These are phyloP conservation scores for Apis laboriosa DNA, from an alignment of 1,140 invertebrate species.

Conservation along the genomic window DNA sequence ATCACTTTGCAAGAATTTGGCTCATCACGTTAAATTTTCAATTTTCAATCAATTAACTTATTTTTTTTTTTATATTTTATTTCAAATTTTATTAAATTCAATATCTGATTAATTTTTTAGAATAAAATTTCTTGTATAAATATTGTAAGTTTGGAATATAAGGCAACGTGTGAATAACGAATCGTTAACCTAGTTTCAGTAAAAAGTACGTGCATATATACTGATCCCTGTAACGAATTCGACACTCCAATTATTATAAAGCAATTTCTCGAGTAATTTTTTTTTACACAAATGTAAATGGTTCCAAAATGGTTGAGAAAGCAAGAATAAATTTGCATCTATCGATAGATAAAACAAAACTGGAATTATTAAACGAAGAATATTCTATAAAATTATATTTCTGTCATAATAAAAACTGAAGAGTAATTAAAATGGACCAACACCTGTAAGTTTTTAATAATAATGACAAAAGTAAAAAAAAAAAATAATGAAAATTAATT, in stretches of 20 bases:
- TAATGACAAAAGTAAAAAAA: too few species aligned
- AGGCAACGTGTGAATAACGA: neutral
- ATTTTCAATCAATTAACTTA: neutral
- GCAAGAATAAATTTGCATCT: too few species aligned
- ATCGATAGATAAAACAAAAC: too few species aligned
- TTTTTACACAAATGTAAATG: too few species aligned
- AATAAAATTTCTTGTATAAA: neutral
- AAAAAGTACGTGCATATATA: neutral
- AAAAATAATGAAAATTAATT: neutral
- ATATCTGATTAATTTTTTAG: neutral
- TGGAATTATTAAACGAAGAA: too few species aligned
- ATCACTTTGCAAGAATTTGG: neutral
- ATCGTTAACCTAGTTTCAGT: slow-evolving; percentile 22
- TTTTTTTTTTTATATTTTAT: too few species aligned
- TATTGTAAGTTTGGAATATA: neutral
- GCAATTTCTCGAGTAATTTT: neutral
- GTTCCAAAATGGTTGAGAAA: too few species aligned
- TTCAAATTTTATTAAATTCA: too few species aligned
- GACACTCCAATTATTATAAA: slow-evolving; percentile 20
- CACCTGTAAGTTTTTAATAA: too few species aligned
- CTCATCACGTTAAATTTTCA: neutral
- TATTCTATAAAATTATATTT: too few species aligned
- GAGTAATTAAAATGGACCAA: too few species aligned
- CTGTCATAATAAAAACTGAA: too few species aligned
- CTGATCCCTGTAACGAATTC: neutral